Evolutionary conservation across 2,888 invertebrate species (phyloP), one percentile per base, ranked within the genome.

Genomic region (Acholoe squamosa): DNA sequence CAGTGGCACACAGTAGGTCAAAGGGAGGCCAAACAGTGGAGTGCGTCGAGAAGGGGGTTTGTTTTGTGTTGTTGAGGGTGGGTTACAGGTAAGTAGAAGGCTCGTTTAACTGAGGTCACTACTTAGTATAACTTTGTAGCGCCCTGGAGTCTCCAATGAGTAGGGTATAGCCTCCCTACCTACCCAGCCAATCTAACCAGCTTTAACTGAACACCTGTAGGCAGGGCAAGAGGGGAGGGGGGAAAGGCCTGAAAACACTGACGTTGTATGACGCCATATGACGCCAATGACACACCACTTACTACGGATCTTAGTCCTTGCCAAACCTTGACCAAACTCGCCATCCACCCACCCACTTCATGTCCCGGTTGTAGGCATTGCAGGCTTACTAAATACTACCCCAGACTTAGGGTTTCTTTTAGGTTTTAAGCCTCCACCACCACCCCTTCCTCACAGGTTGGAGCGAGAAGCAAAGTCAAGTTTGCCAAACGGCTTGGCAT

Each of bases 401-500:
- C 43, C 43, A 43, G 43, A 43, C 43, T 43, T 43, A 43, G 43
- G 43, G 43, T 43, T 43, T 43, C 43, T 43, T 43, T 43, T 43
- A 43, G 43, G 43, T 43, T 43, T 10, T 43, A 43, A 43, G 43
- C 43, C 43, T 43, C 43, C 43, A 43, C 61, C 16, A 61, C n/a
- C 61, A n/a, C 28, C 1, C 1, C 31, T 31, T n/a, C n/a, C 76
- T 80, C 43, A 43, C 52, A 54, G 25, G 28, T 28, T 19, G 16
- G 31, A 28, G 33, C 54, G 86, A 54, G 54, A 28, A 54, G 54
- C 86, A 10, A 86, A 86, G 54, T 86, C 86, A 86, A 86, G 86
- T 86, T 86, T 86, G 86, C 86, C 86, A 86, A 86, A 86, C 51
- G 86, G 86, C 28, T 86, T 86, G 86, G 86, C 54, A 54, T 16